A percentile compares a stretch with the other conserved stretches of the same genome.
Conservation (phyloP, 1,140 invertebrate genomes). For the Sitophilus oryzae region DNA sequence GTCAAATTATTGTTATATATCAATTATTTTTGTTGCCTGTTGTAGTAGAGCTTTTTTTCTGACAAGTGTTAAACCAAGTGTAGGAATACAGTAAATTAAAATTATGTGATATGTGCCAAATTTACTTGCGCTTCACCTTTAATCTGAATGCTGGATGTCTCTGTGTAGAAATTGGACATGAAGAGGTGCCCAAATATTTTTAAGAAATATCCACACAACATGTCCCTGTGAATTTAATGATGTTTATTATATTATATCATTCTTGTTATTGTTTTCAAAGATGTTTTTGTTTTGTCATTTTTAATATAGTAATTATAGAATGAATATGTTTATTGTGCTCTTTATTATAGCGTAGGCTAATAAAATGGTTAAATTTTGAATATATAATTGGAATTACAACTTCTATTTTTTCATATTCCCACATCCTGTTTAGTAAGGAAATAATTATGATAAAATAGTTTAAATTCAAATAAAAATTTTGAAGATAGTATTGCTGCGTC, state of each 20-base stretch:
- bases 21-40: slow-evolving; percentile 20
- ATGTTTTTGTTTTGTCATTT: background rate
- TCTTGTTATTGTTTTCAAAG: too few relatives aligned
- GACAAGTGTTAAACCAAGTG: slow-evolving; percentile 25
- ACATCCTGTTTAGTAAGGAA: too few relatives aligned
- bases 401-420: background rate
- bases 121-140: slow-evolving; percentile 42
- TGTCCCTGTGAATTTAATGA: too few relatives aligned
- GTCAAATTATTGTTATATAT: slow-evolving; percentile 16
- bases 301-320: too few relatives aligned
- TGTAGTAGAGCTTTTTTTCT: slow-evolving; percentile 31
- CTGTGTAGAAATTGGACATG: slow-evolving; percentile 9
- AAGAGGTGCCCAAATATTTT: too few relatives aligned
- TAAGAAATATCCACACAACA: too few relatives aligned
- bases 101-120: slow-evolving; percentile 43
- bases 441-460: too few relatives aligned
- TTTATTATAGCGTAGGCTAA: background rate
- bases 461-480: too few relatives aligned
- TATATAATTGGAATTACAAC: background rate
- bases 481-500: too few relatives aligned
- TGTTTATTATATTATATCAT: too few relatives aligned
- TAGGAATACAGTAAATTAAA: slow-evolving; percentile 33
- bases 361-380: background rate
- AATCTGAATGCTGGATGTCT: slow-evolving; percentile 15
- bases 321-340: too few relatives aligned